Conservation (phyloP, 2,113 vertebrate species). For the Laticauda colubrina region DNA sequence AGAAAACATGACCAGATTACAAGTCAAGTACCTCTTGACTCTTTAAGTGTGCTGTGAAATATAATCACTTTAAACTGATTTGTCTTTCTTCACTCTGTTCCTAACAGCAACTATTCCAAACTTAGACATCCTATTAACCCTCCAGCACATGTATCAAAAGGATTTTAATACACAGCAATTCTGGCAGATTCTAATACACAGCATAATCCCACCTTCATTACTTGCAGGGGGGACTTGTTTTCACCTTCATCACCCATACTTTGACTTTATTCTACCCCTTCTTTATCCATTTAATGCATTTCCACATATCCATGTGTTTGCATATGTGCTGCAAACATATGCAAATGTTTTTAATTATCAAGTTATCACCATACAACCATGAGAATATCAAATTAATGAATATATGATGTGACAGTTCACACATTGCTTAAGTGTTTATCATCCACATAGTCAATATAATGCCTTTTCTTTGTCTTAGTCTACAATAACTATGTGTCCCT, state of each 20-base stretch:
- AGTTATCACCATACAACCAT: background rate
- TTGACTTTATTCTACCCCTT: background rate
- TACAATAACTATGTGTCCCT: background rate
- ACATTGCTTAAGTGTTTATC: background rate
- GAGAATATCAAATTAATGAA: background rate
- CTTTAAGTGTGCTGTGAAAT: slow-evolving; percentile 10
- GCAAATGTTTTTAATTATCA: background rate
- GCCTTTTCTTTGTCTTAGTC: background rate
- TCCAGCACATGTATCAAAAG: background rate
- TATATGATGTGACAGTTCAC: background rate
- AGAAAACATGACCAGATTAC: background rate
- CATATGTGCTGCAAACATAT: background rate
- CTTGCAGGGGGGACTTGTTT: background rate
- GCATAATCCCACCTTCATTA: background rate
- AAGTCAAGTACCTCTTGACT: slow-evolving; percentile 29
- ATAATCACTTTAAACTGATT: slow-evolving; percentile 11
- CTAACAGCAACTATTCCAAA: background rate
- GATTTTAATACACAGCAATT: background rate
- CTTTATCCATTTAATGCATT: background rate
- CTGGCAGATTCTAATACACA: background rate
- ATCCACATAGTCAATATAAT: background rate
- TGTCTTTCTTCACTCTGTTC: slow-evolving; percentile 2
- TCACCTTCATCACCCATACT: background rate
- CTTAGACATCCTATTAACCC: background rate
- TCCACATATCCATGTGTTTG: background rate